Evolutionary conservation across 2,113 vertebrate genomes (phyloP), one percentile per base, ranked within the genome.

Genomic region (Desmodus rotundus): DNA sequence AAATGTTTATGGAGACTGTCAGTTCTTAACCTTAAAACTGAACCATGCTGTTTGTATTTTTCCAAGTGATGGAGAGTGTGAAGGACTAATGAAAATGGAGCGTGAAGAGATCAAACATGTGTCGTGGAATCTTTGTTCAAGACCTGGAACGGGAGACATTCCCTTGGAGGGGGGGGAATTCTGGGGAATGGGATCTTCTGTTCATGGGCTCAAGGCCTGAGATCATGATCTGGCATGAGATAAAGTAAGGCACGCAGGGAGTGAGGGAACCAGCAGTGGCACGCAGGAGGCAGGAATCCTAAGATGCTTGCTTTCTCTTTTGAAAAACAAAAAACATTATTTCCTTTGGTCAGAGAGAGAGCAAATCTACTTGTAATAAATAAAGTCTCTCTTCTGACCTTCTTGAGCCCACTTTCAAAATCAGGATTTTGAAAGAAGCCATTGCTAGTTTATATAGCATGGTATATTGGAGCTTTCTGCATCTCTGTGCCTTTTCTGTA

Each of bases 1-100:
- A 97, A 98, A 97, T 98, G 96, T 98, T 98, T 98, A 98, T 97
- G 95, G 90, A 98, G 97, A 98, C 97, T 98, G 98, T 98, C 97
- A 98, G 97, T 95, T 98, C 96, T 98, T 98, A 97, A 98, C 97
- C 98, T 98, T 94, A 43, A 98, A 98, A 96, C 89, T 97, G 98
- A 98, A 94, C 98, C 97, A 90, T 93, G 86, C 94, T 97, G 98
- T 97, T 98, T 98, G 97, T 98, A 56, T 98, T 98, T 98, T 98
- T 94, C 95, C 96, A 98, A 98, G 97, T 97, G 96, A 98, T 96
- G 96, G 98, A 97, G 97, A 98, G 98, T 98, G 97, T 94, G 91
- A 98, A 98, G 93, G 97, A 98, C 95, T 98, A 98, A 97, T 98
- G 98, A 98, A 96, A 98, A 95, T 93, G 87, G 97, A 97, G 96